Conservation (phyloP, 2,113 vertebrate genomes). For the Semnornis frantzii region DNA sequence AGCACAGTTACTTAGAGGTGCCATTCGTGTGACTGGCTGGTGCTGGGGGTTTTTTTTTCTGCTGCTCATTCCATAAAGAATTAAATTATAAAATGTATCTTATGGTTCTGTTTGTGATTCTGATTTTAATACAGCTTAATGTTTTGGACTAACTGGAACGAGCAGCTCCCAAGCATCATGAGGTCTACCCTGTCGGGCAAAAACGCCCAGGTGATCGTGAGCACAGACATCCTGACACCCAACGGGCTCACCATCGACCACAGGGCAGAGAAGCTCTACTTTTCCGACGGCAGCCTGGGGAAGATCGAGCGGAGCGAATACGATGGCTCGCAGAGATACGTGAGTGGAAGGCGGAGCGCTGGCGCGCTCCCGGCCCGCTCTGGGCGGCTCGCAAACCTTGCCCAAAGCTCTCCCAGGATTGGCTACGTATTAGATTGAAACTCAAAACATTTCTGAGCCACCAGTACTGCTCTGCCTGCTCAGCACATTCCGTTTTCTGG, state of each 20-base stretch:
- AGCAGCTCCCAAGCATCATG: slow-evolving; percentile 97
- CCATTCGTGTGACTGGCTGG: not conserved
- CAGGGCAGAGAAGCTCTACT: slow-evolving; percentile 93
- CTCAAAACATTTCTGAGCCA: not conserved
- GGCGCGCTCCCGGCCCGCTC: not conserved
- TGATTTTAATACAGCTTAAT: slow-evolving; percentile 85
- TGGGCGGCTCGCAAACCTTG: too few species aligned
- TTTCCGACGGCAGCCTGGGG: slow-evolving; percentile 93
- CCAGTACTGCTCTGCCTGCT: not conserved
- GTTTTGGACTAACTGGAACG: slow-evolving; percentile 99
- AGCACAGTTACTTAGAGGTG: not conserved
- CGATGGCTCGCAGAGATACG: slow-evolving; percentile 92
- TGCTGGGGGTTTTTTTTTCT: not conserved
- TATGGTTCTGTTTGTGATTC: slow-evolving; percentile 29
- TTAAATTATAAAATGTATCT: slow-evolving; percentile 37
- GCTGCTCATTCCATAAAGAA: not conserved
- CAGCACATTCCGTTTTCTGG: not conserved
- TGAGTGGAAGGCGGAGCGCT: slow-evolving; percentile 77
- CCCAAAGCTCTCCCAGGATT: not conserved
- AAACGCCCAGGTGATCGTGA: slow-evolving; percentile 90
- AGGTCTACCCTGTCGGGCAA: slow-evolving; percentile 90
- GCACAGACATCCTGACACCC: slow-evolving; percentile 92
- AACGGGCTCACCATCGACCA: slow-evolving; percentile 97
- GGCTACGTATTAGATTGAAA: not conserved
- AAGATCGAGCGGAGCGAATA: slow-evolving; percentile 98